Evolutionary conservation across 2,113 vertebrate genomes (phyloP).

Genomic region (Vanacampus margaritifer): DNA sequence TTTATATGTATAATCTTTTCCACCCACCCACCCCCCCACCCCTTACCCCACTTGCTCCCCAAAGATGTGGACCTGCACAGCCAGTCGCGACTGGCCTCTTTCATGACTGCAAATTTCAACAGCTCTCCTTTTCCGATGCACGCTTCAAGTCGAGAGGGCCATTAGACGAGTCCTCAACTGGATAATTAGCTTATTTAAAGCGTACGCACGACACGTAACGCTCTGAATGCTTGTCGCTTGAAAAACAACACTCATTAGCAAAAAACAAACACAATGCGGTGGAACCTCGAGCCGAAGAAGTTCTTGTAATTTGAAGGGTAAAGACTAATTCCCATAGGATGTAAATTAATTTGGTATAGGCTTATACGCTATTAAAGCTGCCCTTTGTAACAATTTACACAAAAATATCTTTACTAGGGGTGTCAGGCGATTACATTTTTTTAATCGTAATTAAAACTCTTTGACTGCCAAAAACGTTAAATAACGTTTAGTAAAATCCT

Average conservation of each 20-base stretch:
- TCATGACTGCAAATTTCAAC: slow-evolving; percentile 47
- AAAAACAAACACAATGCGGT: not conserved
- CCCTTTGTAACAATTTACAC: too few species aligned
- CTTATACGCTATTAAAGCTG: not conserved
- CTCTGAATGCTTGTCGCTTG: not conserved
- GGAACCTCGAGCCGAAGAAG: not conserved
- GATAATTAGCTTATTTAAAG: slow-evolving; percentile 21
- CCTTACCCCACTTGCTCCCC: slow-evolving; percentile 12
- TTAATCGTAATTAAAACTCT: too few species aligned
- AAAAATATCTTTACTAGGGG: too few species aligned
- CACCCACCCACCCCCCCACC: not conserved
- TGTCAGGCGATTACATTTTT: too few species aligned
- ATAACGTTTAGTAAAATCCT: too few species aligned
- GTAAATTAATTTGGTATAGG: not conserved
- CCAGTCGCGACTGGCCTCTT: slow-evolving; percentile 40
- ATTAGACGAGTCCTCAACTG: slow-evolving; percentile 41
- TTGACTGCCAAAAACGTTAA: too few species aligned
- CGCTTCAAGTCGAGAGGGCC: slow-evolving; percentile 54
- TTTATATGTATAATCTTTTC: slow-evolving; percentile 86
- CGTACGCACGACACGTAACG: not conserved
- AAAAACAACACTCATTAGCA: not conserved
- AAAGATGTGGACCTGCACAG: slow-evolving; percentile 58
- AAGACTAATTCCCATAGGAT: not conserved
- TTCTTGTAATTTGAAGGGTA: not conserved
- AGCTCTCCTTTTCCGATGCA: slow-evolving; percentile 50